These are phyloP conservation scores for Dicentrarchus labrax DNA, from an alignment of 2,113 vertebrate species.

Conservation along the genomic window DNA sequence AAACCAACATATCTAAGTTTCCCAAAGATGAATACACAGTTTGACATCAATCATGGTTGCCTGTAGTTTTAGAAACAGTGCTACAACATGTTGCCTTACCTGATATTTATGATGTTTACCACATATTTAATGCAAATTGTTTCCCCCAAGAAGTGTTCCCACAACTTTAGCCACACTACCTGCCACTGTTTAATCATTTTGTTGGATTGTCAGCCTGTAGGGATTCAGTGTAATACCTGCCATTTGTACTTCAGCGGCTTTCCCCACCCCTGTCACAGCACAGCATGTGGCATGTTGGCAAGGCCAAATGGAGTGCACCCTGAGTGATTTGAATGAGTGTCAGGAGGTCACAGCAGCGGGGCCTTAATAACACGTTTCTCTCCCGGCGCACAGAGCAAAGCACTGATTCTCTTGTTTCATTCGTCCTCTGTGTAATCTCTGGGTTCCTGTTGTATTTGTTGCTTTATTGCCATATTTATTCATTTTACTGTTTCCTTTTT, in stretches of 20 bases:
- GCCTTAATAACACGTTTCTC: constrained; percentile 38
- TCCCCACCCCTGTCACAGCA: constrained; percentile 17
- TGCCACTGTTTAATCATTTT: background rate
- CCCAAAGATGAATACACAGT: background rate
- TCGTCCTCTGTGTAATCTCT: constrained; percentile 19
- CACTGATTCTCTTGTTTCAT: constrained; percentile 15
- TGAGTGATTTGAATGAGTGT: constrained; percentile 48
- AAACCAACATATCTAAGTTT: background rate
- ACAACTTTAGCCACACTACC: background rate
- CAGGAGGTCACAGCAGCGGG: constrained; percentile 42
- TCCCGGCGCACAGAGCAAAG: constrained; percentile 7
- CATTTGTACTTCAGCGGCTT: constrained; percentile 16
- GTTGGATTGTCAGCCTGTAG: background rate
- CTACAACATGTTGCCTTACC: background rate
- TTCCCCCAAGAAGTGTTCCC: background rate
- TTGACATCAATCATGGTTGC: background rate
- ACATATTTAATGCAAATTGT: background rate
- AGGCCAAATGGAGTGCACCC: constrained; percentile 26
- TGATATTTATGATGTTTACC: background rate
- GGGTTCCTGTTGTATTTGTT: background rate
- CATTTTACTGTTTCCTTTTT: constrained; percentile 43
- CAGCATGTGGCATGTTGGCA: constrained; percentile 21
- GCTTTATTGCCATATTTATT: constrained; percentile 25
- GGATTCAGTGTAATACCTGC: constrained; percentile 12
- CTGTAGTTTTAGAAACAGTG: background rate